These are phyloP conservation scores for Mactromeris polynyma DNA, from an alignment of 2,888 invertebrate genomes.

Conservation along the genomic window DNA sequence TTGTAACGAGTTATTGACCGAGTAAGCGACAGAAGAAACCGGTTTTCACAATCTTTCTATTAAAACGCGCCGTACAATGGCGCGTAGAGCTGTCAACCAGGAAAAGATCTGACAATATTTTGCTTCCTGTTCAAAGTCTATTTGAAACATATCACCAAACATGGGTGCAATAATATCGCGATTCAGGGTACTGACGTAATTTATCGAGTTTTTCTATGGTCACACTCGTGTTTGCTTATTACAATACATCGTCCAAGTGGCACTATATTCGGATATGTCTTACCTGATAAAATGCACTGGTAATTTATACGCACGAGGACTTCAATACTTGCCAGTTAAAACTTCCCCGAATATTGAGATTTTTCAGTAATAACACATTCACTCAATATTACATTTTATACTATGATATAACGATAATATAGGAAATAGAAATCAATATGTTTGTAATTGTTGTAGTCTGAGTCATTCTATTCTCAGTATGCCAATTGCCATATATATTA, in stretches of 20 bases:
- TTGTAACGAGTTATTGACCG: neutral
- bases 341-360: too few relatives aligned
- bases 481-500: neutral
- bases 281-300: too few relatives aligned
- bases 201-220: neutral
- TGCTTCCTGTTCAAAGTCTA: neutral
- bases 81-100: constrained; percentile 25
- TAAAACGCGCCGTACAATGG: neutral
- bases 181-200: constrained; percentile 21
- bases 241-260: neutral
- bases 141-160: neutral
- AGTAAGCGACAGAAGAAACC: too few relatives aligned
- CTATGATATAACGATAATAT: too few relatives aligned
- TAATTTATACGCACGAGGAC: too few relatives aligned
- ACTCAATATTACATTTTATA: too few relatives aligned
- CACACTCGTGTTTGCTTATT: neutral
- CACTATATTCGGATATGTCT: neutral
- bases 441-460: neutral
- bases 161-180: constrained; percentile 45
- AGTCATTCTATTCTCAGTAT: neutral
- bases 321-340: too few relatives aligned
- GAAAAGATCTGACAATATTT: constrained; percentile 3
- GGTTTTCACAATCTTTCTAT: neutral
- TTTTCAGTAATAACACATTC: too few relatives aligned
- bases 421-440: too few relatives aligned